Conservation (phyloP, 2,113 vertebrate genomes). For the Romanogobio albipinnatus region DNA sequence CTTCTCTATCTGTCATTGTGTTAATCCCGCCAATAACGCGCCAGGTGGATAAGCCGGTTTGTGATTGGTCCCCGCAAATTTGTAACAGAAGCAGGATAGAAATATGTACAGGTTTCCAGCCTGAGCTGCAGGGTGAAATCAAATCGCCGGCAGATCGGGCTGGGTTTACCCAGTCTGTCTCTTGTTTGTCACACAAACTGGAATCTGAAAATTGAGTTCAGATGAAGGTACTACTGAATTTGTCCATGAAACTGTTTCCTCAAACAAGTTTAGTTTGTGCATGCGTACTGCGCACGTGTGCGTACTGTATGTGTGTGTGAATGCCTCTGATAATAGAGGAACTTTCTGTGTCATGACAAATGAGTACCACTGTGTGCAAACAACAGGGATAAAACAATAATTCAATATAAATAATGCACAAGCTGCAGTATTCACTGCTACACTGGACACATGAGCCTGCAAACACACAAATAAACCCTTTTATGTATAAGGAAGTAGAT, state of each 20-base stretch:
- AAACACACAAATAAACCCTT: conserved; percentile 13
- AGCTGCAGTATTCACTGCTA: neutral
- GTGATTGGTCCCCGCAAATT: no score
- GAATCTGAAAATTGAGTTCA: neutral
- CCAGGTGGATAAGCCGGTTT: no score
- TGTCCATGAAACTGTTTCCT: neutral
- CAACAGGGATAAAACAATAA: conserved; percentile 50
- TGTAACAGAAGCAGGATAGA: no score
- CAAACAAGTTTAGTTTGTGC: neutral
- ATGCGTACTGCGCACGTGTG: no score
- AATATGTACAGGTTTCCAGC: no score
- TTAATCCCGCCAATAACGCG: no score
- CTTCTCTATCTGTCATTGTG: no score
- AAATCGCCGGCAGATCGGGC: no score
- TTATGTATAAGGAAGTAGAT: neutral
- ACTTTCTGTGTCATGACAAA: conserved; percentile 25
- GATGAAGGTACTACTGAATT: neutral
- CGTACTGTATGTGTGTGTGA: conserved; percentile 10
- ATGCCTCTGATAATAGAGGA: conserved; percentile 42
- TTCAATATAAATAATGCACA: conserved; percentile 3
- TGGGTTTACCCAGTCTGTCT: no score
- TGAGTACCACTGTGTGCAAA: conserved; percentile 39
- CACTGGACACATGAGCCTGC: conserved; percentile 23
- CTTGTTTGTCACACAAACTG: neutral
- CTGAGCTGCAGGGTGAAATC: no score